These are phyloP conservation scores for Natrix natrix DNA, from an alignment of 2,797 vertebrate species.

Conservation along the genomic window DNA sequence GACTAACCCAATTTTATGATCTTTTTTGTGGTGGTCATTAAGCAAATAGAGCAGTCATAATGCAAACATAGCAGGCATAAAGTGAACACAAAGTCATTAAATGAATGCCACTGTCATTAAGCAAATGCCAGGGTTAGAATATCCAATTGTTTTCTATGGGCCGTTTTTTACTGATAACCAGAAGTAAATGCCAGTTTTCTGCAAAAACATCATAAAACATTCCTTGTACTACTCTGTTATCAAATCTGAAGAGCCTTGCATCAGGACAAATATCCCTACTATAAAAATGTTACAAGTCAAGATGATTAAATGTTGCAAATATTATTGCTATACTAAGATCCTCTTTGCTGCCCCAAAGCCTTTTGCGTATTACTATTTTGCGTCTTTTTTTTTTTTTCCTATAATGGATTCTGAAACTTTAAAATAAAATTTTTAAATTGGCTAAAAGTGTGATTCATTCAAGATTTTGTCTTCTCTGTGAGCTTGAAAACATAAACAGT, in stretches of 20 bases:
- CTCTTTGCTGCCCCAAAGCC: no score
- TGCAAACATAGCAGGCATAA: no score
- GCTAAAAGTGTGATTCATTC: not conserved
- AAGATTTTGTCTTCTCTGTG: not conserved
- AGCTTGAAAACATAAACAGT: not conserved
- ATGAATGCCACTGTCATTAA: no score
- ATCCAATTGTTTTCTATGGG: no score
- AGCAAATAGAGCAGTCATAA: no score
- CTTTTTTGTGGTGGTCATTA: no score
- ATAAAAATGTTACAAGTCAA: not conserved
- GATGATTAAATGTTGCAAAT: not conserved
- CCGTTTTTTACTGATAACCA: no score
- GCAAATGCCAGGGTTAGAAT: no score
- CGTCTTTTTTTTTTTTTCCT: not conserved
- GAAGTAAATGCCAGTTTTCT: no score
- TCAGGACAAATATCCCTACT: not conserved
- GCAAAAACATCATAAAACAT: no score
- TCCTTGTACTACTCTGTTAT: not conserved
- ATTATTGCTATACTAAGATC: not conserved
- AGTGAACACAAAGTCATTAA: no score
- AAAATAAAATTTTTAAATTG: not conserved
- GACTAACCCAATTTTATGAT: not conserved
- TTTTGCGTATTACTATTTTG: no score
- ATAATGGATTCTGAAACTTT: not conserved
- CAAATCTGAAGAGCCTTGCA: not conserved